Percentiles rank a stretch among this genome's conserved stretches.
phyloP scores from a whole-genome alignment of 2,797 vertebrate species.

The Premnoplex brunnescens region DNA sequence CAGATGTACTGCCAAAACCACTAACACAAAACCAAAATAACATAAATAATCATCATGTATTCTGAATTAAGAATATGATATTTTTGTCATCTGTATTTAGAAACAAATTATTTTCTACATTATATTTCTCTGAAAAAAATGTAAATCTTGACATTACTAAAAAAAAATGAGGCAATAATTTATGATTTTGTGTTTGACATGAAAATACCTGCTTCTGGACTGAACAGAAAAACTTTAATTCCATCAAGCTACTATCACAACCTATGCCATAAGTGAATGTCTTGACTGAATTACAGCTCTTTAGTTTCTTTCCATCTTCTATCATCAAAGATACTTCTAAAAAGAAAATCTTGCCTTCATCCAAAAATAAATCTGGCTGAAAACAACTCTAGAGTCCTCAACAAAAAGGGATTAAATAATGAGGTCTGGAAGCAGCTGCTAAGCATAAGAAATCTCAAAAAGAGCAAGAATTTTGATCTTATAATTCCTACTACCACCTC shows the following conservation, averaged over 20 bases:
- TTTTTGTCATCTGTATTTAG: neutral
- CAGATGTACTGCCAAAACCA: conserved; percentile 48
- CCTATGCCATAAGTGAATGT: neutral
- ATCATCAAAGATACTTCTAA: conserved; percentile 33
- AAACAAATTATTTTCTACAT: neutral
- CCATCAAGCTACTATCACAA: neutral
- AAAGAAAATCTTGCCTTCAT: neutral
- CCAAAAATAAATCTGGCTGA: neutral
- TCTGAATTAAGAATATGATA: neutral
- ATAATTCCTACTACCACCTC: neutral
- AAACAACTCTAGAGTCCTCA: neutral
- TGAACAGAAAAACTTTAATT: neutral
- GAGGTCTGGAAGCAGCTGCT: neutral
- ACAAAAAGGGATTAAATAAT: neutral
- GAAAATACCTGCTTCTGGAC: neutral
- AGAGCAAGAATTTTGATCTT: neutral
- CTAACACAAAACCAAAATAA: neutral
- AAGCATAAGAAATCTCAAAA: neutral
- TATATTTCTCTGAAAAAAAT: neutral
- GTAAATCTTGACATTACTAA: neutral
- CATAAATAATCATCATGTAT: neutral
- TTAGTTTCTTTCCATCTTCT: conserved; percentile 3
- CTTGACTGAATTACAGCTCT: conserved; percentile 40
- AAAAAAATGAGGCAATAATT: neutral
- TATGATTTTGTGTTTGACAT: neutral